A percentile compares a stretch with the other conserved stretches of the same genome.
phyloP scores from a whole-genome alignment of 2,113 vertebrate species.

The Notarius quadriscutis region DNA sequence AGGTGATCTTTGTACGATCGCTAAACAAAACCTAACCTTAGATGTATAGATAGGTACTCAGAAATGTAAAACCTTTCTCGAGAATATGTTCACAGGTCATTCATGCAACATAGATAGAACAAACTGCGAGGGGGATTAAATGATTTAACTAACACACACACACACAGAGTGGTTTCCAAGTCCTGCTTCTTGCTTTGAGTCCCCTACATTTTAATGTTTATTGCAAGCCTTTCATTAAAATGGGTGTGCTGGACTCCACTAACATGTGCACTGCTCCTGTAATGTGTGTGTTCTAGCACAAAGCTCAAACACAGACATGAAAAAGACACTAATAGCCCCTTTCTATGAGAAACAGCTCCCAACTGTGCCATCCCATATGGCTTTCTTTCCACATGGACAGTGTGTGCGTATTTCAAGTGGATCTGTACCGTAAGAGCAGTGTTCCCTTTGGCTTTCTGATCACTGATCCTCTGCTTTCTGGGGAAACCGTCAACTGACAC shows the following conservation, averaged over 20 bases:
- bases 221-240: slow-evolving; percentile 23
- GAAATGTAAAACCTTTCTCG: background rate
- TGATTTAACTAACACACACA: background rate
- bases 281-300: background rate
- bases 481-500: slow-evolving; percentile 68
- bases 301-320: background rate
- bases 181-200: slow-evolving; percentile 9
- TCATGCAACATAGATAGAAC: background rate
- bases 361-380: slow-evolving; percentile 29
- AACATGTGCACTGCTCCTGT: background rate
- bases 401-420: background rate
- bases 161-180: background rate
- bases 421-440: slow-evolving; percentile 66
- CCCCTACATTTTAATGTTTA: background rate
- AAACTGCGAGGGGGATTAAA: background rate
- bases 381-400: background rate
- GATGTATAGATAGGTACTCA: background rate
- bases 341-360: slow-evolving; percentile 26
- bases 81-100: background rate
- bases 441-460: slow-evolving; percentile 59
- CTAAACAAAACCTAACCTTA: no score
- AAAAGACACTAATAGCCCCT: slow-evolving; percentile 17
- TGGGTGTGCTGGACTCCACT: slow-evolving; percentile 18
- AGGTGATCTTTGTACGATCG: background rate
- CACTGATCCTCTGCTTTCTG: slow-evolving; percentile 52